phyloP scores from a whole-genome alignment of 2,113 vertebrate species.

The Chlamydotis undulata region DNA sequence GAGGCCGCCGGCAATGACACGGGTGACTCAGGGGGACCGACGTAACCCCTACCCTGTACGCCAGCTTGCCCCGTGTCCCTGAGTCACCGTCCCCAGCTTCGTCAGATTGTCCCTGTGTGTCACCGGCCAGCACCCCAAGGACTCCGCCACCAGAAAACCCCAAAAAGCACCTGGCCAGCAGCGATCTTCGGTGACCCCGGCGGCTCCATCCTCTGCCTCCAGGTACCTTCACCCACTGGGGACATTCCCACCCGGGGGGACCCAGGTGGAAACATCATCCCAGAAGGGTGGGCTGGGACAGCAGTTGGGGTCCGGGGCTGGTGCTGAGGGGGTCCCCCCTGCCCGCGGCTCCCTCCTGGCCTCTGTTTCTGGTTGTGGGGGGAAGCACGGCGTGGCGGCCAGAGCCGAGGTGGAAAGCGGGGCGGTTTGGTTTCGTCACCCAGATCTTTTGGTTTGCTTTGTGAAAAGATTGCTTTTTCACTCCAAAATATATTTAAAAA shows the following conservation, averaged over 20 bases:
- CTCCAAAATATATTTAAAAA: neutral
- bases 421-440: neutral
- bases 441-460: neutral
- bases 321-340: neutral
- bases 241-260: neutral
- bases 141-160: neutral
- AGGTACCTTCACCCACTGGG: neutral
- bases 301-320: neutral
- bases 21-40: neutral
- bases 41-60: fast-evolving
- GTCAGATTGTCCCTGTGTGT: neutral
- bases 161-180: no score
- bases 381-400: neutral
- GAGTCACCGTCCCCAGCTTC: neutral
- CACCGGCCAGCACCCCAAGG: neutral
- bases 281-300: neutral
- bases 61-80: neutral
- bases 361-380: neutral
- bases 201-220: neutral
- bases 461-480: neutral
- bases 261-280: neutral
- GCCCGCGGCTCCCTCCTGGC: neutral
- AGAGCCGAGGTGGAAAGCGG: neutral
- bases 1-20: neutral
- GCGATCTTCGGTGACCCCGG: neutral